A percentile compares a stretch with the other conserved stretches of the same genome.
Evolutionary conservation across 2,888 invertebrate genomes (phyloP).

Genomic region (Plemyria rubiginata): DNA sequence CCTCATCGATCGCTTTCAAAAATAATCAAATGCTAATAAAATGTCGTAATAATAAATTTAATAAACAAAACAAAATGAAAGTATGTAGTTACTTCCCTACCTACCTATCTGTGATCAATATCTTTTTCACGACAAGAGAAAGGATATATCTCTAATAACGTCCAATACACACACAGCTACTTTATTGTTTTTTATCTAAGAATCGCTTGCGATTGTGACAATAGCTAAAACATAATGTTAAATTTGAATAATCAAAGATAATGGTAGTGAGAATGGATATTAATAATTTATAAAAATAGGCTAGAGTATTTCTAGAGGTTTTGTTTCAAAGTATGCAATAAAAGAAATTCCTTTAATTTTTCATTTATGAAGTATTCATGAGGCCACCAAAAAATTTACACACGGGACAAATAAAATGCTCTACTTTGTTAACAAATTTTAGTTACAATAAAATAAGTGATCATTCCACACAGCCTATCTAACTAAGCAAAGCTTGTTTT

Average conservation of each 20-base stretch:
- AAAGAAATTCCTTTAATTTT: no score
- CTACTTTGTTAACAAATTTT: no score
- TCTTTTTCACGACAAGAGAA: slow-evolving; percentile 12
- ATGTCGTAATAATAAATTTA: background rate
- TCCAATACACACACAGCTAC: background rate
- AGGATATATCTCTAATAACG: slow-evolving; percentile 15
- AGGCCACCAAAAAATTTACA: no score
- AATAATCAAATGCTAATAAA: background rate
- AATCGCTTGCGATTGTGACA: background rate
- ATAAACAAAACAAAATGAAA: slow-evolving; percentile 7
- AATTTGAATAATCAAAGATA: background rate
- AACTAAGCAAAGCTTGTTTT: no score
- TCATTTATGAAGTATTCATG: no score
- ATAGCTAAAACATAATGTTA: background rate
- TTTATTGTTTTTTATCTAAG: background rate
- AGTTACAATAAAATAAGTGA: no score
- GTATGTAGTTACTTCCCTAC: background rate
- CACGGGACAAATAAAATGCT: no score
- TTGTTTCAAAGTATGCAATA: no score
- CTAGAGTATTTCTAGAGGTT: no score
- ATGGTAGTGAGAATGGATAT: no score
- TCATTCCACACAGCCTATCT: no score
- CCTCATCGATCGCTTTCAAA: background rate
- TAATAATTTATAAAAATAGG: no score
- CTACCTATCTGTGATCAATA: background rate